Evolutionary conservation across 2,797 vertebrate genomes (phyloP).

Genomic region (Phrynocephalus forsythii): DNA sequence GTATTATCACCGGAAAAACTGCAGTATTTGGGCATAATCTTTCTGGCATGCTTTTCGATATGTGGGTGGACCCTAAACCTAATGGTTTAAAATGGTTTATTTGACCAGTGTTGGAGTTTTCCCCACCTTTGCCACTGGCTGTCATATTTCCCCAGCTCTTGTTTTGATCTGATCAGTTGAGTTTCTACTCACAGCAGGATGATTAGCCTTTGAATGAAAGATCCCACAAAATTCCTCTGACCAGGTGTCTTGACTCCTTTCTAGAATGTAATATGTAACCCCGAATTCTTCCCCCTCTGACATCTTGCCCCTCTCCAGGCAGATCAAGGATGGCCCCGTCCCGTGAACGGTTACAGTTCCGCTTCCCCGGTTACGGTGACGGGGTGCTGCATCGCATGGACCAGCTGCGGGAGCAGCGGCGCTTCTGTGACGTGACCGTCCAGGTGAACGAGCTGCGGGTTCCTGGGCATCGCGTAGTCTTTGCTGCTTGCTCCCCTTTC

Average conservation of each 20-base stretch:
- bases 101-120: no score
- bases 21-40: not conserved
- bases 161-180: not conserved
- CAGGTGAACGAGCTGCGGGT: conserved; percentile 41
- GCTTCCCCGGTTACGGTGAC: conserved; percentile 32
- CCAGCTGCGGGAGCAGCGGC: conserved; percentile 45
- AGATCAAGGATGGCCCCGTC: conserved; percentile 16
- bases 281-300: no score
- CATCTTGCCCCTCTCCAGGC: not conserved
- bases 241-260: not conserved
- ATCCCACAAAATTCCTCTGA: not conserved
- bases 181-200: no score
- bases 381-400: conserved; percentile 44
- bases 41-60: not conserved
- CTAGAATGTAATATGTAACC: not conserved
- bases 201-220: not conserved
- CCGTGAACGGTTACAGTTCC: conserved; percentile 29
- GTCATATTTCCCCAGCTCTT: no score
- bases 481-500: conserved; percentile 56
- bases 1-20: no score
- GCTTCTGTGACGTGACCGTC: conserved; percentile 52
- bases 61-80: not conserved
- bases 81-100: not conserved
- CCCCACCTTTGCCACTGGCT: no score
- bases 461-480: conserved; percentile 47